These are phyloP conservation scores for Caenorhabditis plicata DNA, from an alignment of 2,888 invertebrate genomes.

Conservation along the genomic window DNA sequence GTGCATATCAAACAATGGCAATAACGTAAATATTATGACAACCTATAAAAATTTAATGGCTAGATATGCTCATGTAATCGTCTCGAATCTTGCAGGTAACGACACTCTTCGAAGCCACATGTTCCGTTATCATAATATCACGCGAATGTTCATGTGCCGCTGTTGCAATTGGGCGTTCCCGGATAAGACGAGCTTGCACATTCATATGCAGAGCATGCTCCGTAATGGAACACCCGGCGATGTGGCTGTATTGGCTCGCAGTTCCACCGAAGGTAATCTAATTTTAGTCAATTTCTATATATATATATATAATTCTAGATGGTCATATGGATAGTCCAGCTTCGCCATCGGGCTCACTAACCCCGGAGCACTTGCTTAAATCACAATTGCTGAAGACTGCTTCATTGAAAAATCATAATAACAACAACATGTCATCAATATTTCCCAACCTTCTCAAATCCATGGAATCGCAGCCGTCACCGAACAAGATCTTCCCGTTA, in stretches of 20 bases:
- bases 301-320: conserved; percentile 5
- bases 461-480: background rate
- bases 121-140: conserved; percentile 63
- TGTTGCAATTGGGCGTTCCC: conserved; percentile 66
- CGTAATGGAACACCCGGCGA: conserved; percentile 56
- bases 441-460: conserved; percentile 24
- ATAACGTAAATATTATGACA: no score
- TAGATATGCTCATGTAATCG: no score
- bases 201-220: conserved; percentile 59
- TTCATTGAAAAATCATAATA: conserved; percentile 8
- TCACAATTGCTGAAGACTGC: conserved; percentile 12
- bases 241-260: conserved; percentile 55
- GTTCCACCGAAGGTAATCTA: conserved; percentile 54
- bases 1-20: no score
- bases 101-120: conserved; percentile 65
- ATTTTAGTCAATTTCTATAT: no score
- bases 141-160: conserved; percentile 65
- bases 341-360: conserved; percentile 20
- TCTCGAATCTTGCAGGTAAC: conserved; percentile 54
- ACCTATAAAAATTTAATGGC: no score
- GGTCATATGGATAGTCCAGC: background rate
- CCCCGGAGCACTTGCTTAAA: conserved; percentile 17
- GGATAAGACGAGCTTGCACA: conserved; percentile 62
- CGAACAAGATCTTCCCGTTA: conserved; percentile 18
- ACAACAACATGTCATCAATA: conserved; percentile 30